Evolutionary conservation across 2,888 invertebrate genomes (phyloP), one percentile per base, ranked within the genome.

Genomic region (Eupithecia tripunctaria): DNA sequence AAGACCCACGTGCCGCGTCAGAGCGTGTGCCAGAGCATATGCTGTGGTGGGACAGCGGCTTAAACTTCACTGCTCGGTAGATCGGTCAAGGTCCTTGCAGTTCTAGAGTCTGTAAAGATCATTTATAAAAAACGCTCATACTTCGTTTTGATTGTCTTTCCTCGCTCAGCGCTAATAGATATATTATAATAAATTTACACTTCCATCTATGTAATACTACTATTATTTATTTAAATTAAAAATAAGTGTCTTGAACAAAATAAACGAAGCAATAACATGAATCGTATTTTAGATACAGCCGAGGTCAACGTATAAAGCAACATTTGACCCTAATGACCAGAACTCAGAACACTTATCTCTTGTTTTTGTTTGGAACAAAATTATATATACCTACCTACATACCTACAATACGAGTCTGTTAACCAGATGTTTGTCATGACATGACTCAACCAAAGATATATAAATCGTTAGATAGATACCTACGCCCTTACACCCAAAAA

Each of bases 281-380:
- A 21, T 51, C 51, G 12, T 21, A 51, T 21, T 51, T 21, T 12
- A 51, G 56, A 56, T 56, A 56, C 25, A 56, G 25, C 25, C 56
- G 56, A 25, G 56, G 56, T 56, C 56, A 56, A 56, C 25, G 56
- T 51, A 51, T 21, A 21, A 56, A 56, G 21, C 21, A 51, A 51
- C 51, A 25, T 25, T 25, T 56, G 56, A 56, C 56, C 56, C 56
- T 56, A 56, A 56, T 56, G 56, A 56, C 56, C 56, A 56, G 56
- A 56, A 41, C 6, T 2, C 18, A 21, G 7, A 43, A 51, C 47
- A 51, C 21, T 51, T 56, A 56, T 56, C 56, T 25, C 21, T 56
- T 56, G 56, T 56, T 25, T 56, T 25, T 56, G 25, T 56, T 56
- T 56, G 3, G 56, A 4, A 12, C 51, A 12, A 51, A 51, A 12